A percentile compares a stretch with the other conserved stretches of the same genome.
Evolutionary conservation across 2,113 vertebrate species (phyloP).

Genomic region (Synodontis membranacea): DNA sequence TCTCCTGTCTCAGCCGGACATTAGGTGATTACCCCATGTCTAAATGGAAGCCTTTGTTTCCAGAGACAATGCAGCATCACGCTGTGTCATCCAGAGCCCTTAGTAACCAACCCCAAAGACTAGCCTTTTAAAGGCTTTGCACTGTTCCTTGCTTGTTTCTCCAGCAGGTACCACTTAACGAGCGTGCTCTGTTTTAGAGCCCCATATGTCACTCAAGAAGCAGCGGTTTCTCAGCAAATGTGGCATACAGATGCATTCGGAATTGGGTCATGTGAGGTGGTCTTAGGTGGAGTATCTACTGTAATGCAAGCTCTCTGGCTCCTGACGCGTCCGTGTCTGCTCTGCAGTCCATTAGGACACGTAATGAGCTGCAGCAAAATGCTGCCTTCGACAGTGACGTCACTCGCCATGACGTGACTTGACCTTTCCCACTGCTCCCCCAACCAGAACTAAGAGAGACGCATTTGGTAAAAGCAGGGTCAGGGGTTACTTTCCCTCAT

Average conservation of each 20-base stretch:
- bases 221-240: conserved; percentile 39
- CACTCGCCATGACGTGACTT: conserved; percentile 61
- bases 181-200: conserved; percentile 64
- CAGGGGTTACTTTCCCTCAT: conserved; percentile 70
- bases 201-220: conserved; percentile 51
- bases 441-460: conserved; percentile 54
- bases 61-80: conserved; percentile 67
- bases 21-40: conserved; percentile 65
- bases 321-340: background rate
- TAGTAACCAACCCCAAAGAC: conserved; percentile 67
- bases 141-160: conserved; percentile 57
- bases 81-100: conserved; percentile 66
- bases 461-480: conserved; percentile 64
- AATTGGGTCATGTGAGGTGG: conserved; percentile 22
- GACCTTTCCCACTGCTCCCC: conserved; percentile 69
- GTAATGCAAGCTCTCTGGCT: background rate
- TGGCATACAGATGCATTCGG: conserved; percentile 37
- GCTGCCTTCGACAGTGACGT: conserved; percentile 60
- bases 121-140: conserved; percentile 59
- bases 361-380: conserved; percentile 6
- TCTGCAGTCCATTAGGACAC: conserved; percentile 8
- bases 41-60: conserved; percentile 72
- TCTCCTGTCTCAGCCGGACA: conserved; percentile 57
- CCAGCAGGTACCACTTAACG: conserved; percentile 68
- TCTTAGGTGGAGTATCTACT: background rate